These are phyloP conservation scores for Ibidorhyncha struthersii DNA, from an alignment of 2,113 vertebrate genomes.

Conservation along the genomic window DNA sequence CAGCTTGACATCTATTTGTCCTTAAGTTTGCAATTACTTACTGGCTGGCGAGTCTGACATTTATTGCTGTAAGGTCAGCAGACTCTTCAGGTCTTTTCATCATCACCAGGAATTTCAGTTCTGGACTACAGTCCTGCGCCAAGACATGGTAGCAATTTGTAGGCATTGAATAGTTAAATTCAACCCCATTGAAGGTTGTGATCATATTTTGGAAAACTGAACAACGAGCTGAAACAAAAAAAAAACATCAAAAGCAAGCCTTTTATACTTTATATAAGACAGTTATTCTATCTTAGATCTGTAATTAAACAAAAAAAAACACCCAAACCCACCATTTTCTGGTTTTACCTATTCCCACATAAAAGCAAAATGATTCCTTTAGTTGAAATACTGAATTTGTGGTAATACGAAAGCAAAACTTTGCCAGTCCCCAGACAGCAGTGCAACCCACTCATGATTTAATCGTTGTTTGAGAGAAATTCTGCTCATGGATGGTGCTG, in stretches of 20 bases:
- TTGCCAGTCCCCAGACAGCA: background rate
- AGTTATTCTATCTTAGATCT: background rate
- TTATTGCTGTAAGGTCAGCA: conserved; percentile 63
- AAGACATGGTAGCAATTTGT: conserved; percentile 81
- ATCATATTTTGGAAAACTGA: conserved; percentile 34
- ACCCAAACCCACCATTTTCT: background rate
- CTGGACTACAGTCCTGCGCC: conserved; percentile 80
- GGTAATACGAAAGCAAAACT: background rate
- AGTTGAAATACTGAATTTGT: background rate
- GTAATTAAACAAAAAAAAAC: background rate
- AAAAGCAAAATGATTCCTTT: background rate
- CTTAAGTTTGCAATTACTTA: conserved; percentile 61
- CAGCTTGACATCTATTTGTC: background rate
- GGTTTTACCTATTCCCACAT: background rate
- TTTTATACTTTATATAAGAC: background rate
- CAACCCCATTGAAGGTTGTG: conserved; percentile 77
- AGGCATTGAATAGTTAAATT: conserved; percentile 73
- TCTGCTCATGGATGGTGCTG: background rate
- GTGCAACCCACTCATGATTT: background rate
- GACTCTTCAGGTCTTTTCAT: conserved; percentile 70
- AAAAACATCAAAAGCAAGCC: background rate
- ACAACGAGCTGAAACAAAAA: conserved; percentile 51
- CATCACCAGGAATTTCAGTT: conserved; percentile 82
- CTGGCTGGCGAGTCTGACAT: conserved; percentile 75
- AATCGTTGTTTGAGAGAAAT: background rate